phyloP scores from a whole-genome alignment of 2,888 invertebrate genomes.

The Druceiella hillmani region DNA sequence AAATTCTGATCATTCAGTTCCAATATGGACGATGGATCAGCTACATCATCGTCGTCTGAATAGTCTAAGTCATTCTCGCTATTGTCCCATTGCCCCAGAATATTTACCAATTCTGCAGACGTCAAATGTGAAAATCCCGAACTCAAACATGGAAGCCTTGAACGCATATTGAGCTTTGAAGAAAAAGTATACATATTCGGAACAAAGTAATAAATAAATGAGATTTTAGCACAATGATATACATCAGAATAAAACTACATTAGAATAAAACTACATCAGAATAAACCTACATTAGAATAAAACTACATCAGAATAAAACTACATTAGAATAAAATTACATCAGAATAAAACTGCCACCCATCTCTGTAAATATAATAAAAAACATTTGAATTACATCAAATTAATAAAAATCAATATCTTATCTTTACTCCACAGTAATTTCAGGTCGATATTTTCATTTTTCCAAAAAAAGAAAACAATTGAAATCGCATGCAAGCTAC shows the following conservation, averaged over 20 bases:
- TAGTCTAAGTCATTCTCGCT: slow-evolving; percentile 18
- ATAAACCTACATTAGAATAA: too few species aligned
- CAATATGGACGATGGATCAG: slow-evolving; percentile 17
- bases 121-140: slow-evolving; percentile 2
- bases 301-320: too few species aligned
- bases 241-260: too few species aligned
- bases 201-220: slow-evolving; percentile 6
- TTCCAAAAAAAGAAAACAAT: too few species aligned
- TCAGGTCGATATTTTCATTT: too few species aligned
- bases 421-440: too few species aligned
- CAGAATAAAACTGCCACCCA: slow-evolving; percentile 15
- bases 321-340: too few species aligned
- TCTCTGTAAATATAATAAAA: slow-evolving; percentile 14
- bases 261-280: too few species aligned
- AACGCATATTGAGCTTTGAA: slow-evolving; percentile 10
- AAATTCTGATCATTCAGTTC: too few species aligned
- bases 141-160: slow-evolving; percentile 4
- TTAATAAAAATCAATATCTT: too few species aligned
- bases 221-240: slow-evolving; percentile 14
- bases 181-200: slow-evolving; percentile 8
- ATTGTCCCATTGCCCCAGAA: slow-evolving; percentile 10
- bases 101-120: slow-evolving; percentile 8
- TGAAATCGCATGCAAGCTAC: too few species aligned
- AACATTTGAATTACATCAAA: slow-evolving; percentile 8
- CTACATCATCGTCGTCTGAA: slow-evolving; percentile 19